A percentile compares a stretch with the other conserved stretches of the same genome.
phyloP scores from a whole-genome alignment of 53 echinoderm and acorn worm species.

The Mesocentrotus franciscanus region DNA sequence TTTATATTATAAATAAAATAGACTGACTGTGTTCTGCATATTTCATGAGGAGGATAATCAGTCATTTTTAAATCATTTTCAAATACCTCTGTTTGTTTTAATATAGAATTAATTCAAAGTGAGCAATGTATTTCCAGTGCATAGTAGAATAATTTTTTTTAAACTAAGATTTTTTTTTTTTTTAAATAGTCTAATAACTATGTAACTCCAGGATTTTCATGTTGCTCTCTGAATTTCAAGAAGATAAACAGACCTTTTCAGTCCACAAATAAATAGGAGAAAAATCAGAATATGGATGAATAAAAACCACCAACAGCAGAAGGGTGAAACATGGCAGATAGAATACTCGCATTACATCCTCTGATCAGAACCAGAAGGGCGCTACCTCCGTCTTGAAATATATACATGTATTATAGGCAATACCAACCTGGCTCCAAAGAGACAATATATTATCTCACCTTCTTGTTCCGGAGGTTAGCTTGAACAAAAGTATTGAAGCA shows the following conservation, averaged over 20 bases:
- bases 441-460: constrained; percentile 35
- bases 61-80: background rate
- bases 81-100: background rate
- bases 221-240: background rate
- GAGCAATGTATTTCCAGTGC: background rate
- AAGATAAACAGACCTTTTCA: background rate
- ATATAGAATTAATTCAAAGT: background rate
- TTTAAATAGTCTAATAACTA: background rate
- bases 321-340: too few species aligned
- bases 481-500: constrained; percentile 88
- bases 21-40: background rate
- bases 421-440: too few species aligned
- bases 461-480: constrained; percentile 92
- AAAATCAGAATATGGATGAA: too few species aligned
- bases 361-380: too few species aligned
- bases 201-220: background rate
- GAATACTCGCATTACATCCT: too few species aligned
- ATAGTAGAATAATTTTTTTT: background rate
- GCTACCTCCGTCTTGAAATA: too few species aligned
- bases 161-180: background rate
- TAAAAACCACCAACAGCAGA: too few species aligned
- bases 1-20: too few species aligned
- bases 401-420: too few species aligned
- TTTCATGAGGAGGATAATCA: background rate
- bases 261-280: too few species aligned